A percentile compares a stretch with the other conserved stretches of the same genome.
phyloP scores from a whole-genome alignment of 1,140 invertebrate genomes.

The Catajapyx aquilonaris region DNA sequence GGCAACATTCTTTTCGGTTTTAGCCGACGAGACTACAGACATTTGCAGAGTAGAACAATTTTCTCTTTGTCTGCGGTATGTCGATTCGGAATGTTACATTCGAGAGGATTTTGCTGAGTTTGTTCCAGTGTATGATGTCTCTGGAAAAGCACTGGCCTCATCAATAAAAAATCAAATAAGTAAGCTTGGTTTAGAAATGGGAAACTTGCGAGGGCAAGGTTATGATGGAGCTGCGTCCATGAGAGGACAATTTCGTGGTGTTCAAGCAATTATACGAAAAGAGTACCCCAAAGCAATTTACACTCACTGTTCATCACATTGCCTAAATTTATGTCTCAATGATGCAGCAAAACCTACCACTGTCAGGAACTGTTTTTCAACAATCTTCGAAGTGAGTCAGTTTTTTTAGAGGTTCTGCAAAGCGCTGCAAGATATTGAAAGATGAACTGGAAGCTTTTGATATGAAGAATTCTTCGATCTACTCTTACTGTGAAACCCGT shows the following conservation, averaged over 20 bases:
- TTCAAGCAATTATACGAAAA: neutral
- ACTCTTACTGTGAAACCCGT: conserved; percentile 9
- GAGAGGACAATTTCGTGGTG: neutral
- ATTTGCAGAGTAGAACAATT: no score
- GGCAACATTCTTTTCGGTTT: no score
- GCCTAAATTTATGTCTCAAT: neutral
- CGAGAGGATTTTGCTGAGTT: no score
- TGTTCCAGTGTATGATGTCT: no score
- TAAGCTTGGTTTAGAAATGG: neutral
- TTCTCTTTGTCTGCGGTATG: no score
- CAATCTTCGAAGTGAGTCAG: neutral
- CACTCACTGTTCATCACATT: conserved; percentile 1
- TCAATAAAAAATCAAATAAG: conserved; percentile 3
- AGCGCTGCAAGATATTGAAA: no score
- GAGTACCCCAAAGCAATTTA: neutral
- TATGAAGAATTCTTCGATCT: no score
- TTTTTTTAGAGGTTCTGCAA: no score
- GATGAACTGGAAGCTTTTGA: no score
- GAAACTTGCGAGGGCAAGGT: neutral
- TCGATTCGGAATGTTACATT: no score
- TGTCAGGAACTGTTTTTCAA: neutral
- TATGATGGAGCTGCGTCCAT: neutral
- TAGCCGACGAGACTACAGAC: no score
- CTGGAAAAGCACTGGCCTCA: no score
- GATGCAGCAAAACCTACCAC: neutral